phyloP scores from a whole-genome alignment of 2,797 vertebrate species.

The Brachymystax lenok region DNA sequence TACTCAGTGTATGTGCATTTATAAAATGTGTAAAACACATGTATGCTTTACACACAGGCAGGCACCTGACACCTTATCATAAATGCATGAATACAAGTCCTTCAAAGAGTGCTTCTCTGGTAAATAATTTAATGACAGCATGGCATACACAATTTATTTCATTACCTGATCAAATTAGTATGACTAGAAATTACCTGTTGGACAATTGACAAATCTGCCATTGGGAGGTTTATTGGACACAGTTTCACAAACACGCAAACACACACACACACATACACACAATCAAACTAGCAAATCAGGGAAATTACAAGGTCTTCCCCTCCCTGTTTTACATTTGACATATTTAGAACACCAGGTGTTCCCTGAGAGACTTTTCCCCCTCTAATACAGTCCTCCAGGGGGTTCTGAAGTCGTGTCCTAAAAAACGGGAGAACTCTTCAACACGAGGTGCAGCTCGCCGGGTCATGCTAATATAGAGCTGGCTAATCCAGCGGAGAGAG shows the following conservation, averaged over 20 bases:
- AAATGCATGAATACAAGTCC: neutral
- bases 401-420: neutral
- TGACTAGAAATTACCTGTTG: neutral
- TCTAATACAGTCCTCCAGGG: slow-evolving; percentile 23
- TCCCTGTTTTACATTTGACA: slow-evolving; percentile 46
- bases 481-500: slow-evolving; percentile 23
- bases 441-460: neutral
- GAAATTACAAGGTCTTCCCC: slow-evolving; percentile 31
- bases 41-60: neutral
- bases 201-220: neutral
- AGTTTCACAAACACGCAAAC: slow-evolving; percentile 4
- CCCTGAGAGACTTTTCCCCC: slow-evolving; percentile 38
- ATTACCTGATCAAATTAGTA: too few species aligned
- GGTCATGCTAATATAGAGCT: slow-evolving; percentile 17
- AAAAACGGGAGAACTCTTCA: slow-evolving; percentile 3
- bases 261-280: slow-evolving; percentile 11
- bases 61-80: neutral
- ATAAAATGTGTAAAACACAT: too few species aligned
- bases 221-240: neutral
- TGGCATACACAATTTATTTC: neutral
- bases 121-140: too few species aligned
- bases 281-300: slow-evolving; percentile 3
- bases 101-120: too few species aligned
- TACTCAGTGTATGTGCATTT: too few species aligned
- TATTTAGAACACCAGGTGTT: slow-evolving; percentile 61